Evolutionary conservation across 1,140 invertebrate genomes (phyloP), one percentile per base, ranked within the genome.

Genomic region (Lordiphosa clarofinis): DNA sequence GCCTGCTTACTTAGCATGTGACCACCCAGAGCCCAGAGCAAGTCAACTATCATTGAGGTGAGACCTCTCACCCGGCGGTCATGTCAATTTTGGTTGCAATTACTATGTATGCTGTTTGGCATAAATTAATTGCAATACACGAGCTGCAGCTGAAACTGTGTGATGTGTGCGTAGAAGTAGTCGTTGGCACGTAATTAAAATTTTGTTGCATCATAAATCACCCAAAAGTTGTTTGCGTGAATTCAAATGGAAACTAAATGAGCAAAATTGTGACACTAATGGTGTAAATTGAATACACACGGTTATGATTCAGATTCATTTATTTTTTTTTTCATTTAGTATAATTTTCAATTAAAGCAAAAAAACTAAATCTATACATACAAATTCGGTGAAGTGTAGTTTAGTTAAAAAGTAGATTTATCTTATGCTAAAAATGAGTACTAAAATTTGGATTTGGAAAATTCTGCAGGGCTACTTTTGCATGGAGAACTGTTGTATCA

Each of bases 171-270:
- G 56, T 78, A 61, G 73, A 73, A 56, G 47, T 47, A 13, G 61
- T 66, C 60, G 65, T 84, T 78, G 64, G 65, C 79, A 78, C 57
- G 61, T 78, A 78, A 84, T 84, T 84, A 84, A 84, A 71, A 78
- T 78, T 52, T 36, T 47, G 42, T 56, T 42, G 39, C 58, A 56
- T 56, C 64, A 53, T 78, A 73, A 65, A 84, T 68, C 67, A 82
- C 19, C 10, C 4, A n/a, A 7, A 36, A n/a, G 44, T 46, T 13
- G 36, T 5, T 24, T 5, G 3, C 13, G 24, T 15, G n/a, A 13
- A 4, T 47, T 37, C 19, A 12, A 1, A 36, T 24, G 62, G 39
- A 59, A 1, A 58, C 50, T 39, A 21, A 13, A 46, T 54, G 35
- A 49, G 48, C 40, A 40, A 40, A 65, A 39, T 11, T 33, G 24